Base-by-base conservation (phyloP, 2,888 invertebrate genomes). In the Teinopalpus imperialis region DNA sequence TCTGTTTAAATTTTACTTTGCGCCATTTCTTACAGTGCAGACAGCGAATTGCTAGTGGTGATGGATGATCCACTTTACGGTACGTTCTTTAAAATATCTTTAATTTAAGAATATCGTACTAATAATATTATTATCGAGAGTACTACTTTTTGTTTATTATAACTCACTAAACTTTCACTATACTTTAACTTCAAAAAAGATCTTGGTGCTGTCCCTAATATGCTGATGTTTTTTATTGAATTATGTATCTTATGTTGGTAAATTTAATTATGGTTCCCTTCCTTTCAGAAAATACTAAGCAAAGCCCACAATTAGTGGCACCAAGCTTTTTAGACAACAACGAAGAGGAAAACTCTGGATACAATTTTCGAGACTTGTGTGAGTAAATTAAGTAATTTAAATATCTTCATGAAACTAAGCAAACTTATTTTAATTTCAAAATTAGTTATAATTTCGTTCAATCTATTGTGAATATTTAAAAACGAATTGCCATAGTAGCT, bases 281-380 rank as follows among this genome's bases (percentile, higher is more conserved):
- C 75, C 63, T 82, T 87, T 58, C 76, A 86, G 88, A 74, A 39
- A 77, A 76, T 57, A 60, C 61, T 48, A 78, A 82, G 45, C 89
- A 89, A 26, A 90, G 89, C 52, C 81, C 89, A 39, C 90, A 90
- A 53, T 74, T 91, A 58, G 88, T 89, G n/a, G 74, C 90, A 35
- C 90, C 91, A 61, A 81, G 89, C 6, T 81, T 89, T 57, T 69
- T 91, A 57, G 91, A 91, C 58, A 76, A 88, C n/a, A 89, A 89
- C 53, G 81, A 87, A 30, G 83, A 82, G 42, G 75, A 79, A 29
- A 85, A 81, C 43, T 66, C 69, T 32, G 49, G 76, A 7, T 81
- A 78, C 53, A 70, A 60, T 56, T 86, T 75, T 54, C 81, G 76
- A 64, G 85, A 85, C 53, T 53, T 86, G 53, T 70, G 88, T 88